Evolutionary conservation across 2,113 vertebrate species (phyloP), one percentile per base, ranked within the genome.

Genomic region (Anhinga anhinga): DNA sequence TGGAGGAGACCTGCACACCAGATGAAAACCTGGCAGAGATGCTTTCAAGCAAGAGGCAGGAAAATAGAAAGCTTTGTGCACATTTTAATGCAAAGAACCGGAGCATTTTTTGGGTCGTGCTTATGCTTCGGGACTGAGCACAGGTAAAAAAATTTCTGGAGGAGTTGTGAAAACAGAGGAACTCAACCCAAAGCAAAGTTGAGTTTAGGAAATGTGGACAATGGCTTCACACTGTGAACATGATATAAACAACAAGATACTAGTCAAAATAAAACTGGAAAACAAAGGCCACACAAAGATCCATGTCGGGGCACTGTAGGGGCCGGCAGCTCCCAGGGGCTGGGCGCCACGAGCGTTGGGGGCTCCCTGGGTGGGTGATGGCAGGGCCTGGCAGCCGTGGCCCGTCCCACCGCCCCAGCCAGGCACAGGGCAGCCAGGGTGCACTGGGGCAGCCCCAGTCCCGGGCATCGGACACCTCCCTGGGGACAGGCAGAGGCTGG

Each of bases 331-430:
- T 25, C 15, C 58, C 42, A 40, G 72, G 21, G 22, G 11, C 38
- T 26, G n/a, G 25, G 34, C 0, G 0, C 17, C 1, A 0, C 21
- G 30, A 40, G 11, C 1, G 0, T 8, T 23, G 17, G 26, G 32
- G 15, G 14, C 8, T 69, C 13, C 14, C 7, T 0, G 1, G n/a
- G 5, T n/a, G 18, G 5, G 11, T 25, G 4, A 38, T 5, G 26
- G 15, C 30, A 26, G n/a, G 23, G 3, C 19, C 9, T 13, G 40
- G 44, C 56, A 70, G 38, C 30, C 56, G 27, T 4, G 6, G 6
- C 20, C 27, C 7, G 3, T 58, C 44, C 30, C 55, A 61, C 7
- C 9, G 0, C 11, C 15, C 53, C 42, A 47, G 10, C 9, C 53
- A 63, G 49, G 22, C 44, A 7, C 44, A 34, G 59, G 27, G 21